A percentile compares a stretch with the other conserved stretches of the same genome.
Conservation (phyloP, 2,888 invertebrate species). For the Strigamia maritima region DNA sequence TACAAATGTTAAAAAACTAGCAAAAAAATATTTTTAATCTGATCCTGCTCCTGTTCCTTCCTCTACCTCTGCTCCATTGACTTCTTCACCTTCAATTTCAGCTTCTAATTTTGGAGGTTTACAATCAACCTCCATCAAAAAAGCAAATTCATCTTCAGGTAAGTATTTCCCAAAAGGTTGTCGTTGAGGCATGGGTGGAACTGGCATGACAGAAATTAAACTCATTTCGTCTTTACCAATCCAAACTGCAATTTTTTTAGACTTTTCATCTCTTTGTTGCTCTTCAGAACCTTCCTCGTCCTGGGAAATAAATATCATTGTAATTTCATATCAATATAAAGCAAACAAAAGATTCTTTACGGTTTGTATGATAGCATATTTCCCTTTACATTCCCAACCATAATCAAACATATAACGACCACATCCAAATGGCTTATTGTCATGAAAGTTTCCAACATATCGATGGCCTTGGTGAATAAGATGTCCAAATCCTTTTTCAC, state of each 20-base stretch:
- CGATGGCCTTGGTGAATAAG: slow-evolving; percentile 65
- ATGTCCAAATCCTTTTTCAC: slow-evolving; percentile 60
- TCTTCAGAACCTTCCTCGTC: not conserved
- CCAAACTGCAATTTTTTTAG: not conserved
- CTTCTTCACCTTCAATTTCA: not conserved
- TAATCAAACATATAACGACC: slow-evolving; percentile 26
- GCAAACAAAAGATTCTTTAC: not conserved
- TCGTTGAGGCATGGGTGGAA: not conserved
- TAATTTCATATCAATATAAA: too few relatives aligned
- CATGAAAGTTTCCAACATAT: slow-evolving; percentile 69
- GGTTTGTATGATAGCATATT: not conserved
- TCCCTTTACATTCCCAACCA: not conserved
- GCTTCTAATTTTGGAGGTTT: not conserved
- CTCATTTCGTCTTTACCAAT: not conserved
- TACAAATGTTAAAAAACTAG: too few relatives aligned
- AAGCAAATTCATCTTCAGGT: not conserved
- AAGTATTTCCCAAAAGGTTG: not conserved
- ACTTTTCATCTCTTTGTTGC: not conserved
- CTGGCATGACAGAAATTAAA: not conserved
- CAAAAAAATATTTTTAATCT: too few relatives aligned
- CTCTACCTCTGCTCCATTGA: not conserved
- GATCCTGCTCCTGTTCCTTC: too few relatives aligned
- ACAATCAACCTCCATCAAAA: not conserved
- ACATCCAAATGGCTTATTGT: slow-evolving; percentile 54
- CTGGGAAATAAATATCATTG: not conserved